phyloP scores from a whole-genome alignment of 1,140 invertebrate genomes.

The Drosophila repletoides region DNA sequence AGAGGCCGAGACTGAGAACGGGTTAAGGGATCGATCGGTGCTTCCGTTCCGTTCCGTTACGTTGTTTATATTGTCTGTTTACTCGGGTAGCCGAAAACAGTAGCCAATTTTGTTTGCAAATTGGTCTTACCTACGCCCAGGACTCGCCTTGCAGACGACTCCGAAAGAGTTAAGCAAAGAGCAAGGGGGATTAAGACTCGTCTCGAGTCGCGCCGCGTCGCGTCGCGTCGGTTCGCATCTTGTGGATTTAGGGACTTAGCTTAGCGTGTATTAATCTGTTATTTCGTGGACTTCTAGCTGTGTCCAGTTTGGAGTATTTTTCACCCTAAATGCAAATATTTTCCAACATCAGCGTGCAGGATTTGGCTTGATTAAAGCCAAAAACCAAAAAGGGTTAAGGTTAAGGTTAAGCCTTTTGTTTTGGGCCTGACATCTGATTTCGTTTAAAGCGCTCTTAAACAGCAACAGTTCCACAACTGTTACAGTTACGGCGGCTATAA shows the following conservation, averaged over 20 bases:
- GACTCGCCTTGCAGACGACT: constrained; percentile 38
- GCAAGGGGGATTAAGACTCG: constrained; percentile 55
- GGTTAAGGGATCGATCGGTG: constrained; percentile 44
- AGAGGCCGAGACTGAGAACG: constrained; percentile 33
- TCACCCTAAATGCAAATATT: constrained; percentile 68
- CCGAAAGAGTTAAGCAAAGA: constrained; percentile 73
- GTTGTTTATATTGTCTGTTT: constrained; percentile 78
- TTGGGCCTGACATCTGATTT: constrained; percentile 58
- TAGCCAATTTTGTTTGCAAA: constrained; percentile 52
- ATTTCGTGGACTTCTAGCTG: constrained; percentile 62
- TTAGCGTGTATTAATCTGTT: constrained; percentile 74
- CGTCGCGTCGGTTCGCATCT: background rate
- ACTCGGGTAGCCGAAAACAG: constrained; percentile 35
- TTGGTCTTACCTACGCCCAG: constrained; percentile 60
- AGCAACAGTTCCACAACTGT: constrained; percentile 10
- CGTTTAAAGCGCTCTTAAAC: constrained; percentile 24
- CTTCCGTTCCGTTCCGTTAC: constrained; percentile 64
- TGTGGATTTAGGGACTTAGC: constrained; percentile 50
- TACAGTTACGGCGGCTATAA: constrained; percentile 9
- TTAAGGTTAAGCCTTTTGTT: constrained; percentile 25
- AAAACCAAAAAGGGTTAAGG: constrained; percentile 40
- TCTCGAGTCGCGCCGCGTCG: too few relatives aligned
- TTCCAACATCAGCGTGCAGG: constrained; percentile 47
- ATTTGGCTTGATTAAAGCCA: constrained; percentile 63
- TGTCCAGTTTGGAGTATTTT: constrained; percentile 22